Evolutionary conservation across 2,888 invertebrate species (phyloP).

Genomic region (Lasioglossum villosulum): DNA sequence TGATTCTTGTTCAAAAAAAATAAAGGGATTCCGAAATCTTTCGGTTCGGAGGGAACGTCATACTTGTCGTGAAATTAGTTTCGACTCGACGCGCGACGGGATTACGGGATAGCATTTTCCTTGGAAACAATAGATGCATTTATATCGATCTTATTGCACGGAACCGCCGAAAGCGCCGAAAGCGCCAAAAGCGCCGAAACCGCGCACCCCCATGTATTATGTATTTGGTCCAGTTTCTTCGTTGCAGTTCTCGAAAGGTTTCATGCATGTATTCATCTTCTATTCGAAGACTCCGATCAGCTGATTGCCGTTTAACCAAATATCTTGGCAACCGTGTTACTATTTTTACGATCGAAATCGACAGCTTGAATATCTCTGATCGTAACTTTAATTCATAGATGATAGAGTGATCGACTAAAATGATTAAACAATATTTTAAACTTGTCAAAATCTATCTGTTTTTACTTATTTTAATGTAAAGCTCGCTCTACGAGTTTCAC

Average conservation of each 20-base stretch:
- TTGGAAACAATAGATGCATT: slow-evolving; percentile 1
- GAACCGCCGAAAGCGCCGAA: neutral
- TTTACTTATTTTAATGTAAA: no score
- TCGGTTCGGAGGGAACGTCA: neutral
- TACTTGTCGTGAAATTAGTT: neutral
- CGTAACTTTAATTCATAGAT: neutral
- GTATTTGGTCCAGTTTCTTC: slow-evolving; percentile 10
- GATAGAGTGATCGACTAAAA: neutral
- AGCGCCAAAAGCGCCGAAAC: neutral
- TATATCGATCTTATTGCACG: neutral
- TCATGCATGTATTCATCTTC: slow-evolving; percentile 3
- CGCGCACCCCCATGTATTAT: neutral
- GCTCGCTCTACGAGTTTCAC: no score
- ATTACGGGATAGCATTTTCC: neutral
- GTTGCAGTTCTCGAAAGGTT: neutral
- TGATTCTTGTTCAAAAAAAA: neutral
- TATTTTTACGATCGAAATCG: neutral
- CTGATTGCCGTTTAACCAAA: neutral
- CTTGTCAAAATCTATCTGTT: no score
- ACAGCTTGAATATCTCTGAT: neutral
- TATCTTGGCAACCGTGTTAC: neutral
- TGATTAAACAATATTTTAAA: neutral
- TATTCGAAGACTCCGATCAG: neutral
- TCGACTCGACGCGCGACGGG: no score
- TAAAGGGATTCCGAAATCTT: neutral